Percentiles rank a stretch among this genome's conserved stretches.
Conservation (phyloP, 2,113 vertebrate species). For the Atlantisia rogersi region DNA sequence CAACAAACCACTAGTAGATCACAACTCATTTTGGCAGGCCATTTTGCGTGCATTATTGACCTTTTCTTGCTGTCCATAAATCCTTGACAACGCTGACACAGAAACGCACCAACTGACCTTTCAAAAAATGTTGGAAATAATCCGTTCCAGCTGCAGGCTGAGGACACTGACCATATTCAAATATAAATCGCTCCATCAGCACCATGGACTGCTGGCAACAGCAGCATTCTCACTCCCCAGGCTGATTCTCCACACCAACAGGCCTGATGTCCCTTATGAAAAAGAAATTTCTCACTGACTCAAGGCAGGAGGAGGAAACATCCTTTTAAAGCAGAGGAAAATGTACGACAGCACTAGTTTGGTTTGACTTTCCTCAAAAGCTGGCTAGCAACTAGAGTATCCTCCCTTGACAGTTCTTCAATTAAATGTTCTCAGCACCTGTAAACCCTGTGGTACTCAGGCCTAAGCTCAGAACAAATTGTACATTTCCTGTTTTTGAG, state of each 20-base stretch:
- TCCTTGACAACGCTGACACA: conserved; percentile 59
- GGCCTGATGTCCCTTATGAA: neutral
- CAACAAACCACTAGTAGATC: conserved; percentile 46
- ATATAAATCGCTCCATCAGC: conserved; percentile 66
- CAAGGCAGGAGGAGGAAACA: neutral
- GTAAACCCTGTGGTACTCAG: neutral
- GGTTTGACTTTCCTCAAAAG: neutral
- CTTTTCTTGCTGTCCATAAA: conserved; percentile 69
- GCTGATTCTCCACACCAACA: conserved; percentile 17
- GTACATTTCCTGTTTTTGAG: neutral
- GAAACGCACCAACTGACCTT: conserved; percentile 64
- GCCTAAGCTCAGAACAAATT: neutral
- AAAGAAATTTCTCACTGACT: neutral
- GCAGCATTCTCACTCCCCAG: neutral
- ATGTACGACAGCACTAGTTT: neutral
- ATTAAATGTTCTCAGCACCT: neutral
- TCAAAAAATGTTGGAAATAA: conserved; percentile 70
- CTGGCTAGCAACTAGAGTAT: neutral
- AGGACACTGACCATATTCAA: conserved; percentile 64
- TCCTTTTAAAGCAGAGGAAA: neutral
- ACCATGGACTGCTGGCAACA: conserved; percentile 51
- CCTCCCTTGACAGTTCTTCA: neutral
- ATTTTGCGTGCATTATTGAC: conserved; percentile 68
- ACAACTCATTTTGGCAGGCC: conserved; percentile 65
- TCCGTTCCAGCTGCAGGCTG: conserved; percentile 59